A percentile compares a stretch with the other conserved stretches of the same genome.
These are phyloP conservation scores for human (Homo sapiens) DNA, from an alignment of 2,113 vertebrate species.

Conservation along the genomic window DNA sequence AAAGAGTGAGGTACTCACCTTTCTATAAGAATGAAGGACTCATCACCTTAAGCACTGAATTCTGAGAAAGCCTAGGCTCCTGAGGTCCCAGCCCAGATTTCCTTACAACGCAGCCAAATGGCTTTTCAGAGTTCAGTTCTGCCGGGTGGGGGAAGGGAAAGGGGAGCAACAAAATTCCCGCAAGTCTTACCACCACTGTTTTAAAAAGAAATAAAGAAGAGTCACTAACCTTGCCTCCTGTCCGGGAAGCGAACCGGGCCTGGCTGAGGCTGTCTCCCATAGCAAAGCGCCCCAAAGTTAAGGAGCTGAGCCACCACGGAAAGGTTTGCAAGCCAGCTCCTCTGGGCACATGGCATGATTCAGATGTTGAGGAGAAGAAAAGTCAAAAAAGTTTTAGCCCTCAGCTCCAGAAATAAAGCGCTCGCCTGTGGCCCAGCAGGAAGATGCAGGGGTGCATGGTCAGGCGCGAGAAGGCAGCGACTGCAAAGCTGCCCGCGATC, in stretches of 20 bases:
- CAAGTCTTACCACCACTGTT: neutral
- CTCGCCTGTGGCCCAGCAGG: slow-evolving; percentile 51
- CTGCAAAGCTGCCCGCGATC: slow-evolving; percentile 60
- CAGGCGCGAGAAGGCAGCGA: slow-evolving; percentile 12
- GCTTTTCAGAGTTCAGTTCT: neutral
- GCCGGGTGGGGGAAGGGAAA: slow-evolving; percentile 19
- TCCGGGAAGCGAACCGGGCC: slow-evolving; percentile 85
- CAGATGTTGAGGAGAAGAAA: slow-evolving; percentile 67
- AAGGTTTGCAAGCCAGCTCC: slow-evolving; percentile 82
- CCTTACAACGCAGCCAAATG: neutral
- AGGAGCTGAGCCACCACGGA: slow-evolving; percentile 85
- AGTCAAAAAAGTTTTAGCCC: neutral
- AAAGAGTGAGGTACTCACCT: neutral
- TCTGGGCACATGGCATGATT: slow-evolving; percentile 90
- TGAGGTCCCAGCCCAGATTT: neutral
- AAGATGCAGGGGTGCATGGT: slow-evolving; percentile 76
- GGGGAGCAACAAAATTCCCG: neutral
- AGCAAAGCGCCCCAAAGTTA: slow-evolving; percentile 83
- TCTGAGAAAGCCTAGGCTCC: neutral
- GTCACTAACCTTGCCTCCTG: slow-evolving; percentile 91
- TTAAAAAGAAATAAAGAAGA: slow-evolving; percentile 51
- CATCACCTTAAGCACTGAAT: too few species aligned
- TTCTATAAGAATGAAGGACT: neutral
- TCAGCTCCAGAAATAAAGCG: slow-evolving; percentile 52
- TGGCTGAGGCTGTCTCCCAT: slow-evolving; percentile 79